These are phyloP conservation scores for Tenodera sinensis DNA, from an alignment of 2,888 invertebrate species.

Conservation along the genomic window DNA sequence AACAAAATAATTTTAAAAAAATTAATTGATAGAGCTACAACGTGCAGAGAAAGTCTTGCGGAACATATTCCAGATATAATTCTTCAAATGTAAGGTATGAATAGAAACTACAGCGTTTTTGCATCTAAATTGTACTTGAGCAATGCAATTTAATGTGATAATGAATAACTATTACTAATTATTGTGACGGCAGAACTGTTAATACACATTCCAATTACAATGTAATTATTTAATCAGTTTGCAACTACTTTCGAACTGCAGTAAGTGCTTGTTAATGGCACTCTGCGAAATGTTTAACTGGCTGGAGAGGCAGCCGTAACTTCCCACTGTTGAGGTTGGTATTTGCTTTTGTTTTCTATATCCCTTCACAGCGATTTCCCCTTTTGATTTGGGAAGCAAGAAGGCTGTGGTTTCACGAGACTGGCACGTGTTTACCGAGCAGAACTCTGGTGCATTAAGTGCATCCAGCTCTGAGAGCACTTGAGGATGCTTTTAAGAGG, in stretches of 20 bases:
- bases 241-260: background rate
- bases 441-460: background rate
- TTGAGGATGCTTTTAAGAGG: slow-evolving; percentile 6
- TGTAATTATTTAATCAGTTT: too few species aligned
- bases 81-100: too few species aligned
- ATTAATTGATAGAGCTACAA: too few species aligned
- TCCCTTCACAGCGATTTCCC: background rate
- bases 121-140: too few species aligned
- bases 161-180: too few species aligned
- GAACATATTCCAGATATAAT: too few species aligned
- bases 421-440: background rate
- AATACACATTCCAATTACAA: too few species aligned
- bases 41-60: too few species aligned
- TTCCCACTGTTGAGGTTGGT: background rate
- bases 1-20: too few species aligned
- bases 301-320: background rate
- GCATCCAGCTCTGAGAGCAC: background rate
- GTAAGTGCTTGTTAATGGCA: background rate
- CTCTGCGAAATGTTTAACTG: background rate
- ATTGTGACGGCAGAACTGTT: too few species aligned
- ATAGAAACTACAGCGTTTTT: too few species aligned
- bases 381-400: background rate
- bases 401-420: background rate
- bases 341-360: background rate
- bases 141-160: too few species aligned